phyloP scores from a whole-genome alignment of 2,113 vertebrate species.

The Sinocyclocheilus maitianheensis region DNA sequence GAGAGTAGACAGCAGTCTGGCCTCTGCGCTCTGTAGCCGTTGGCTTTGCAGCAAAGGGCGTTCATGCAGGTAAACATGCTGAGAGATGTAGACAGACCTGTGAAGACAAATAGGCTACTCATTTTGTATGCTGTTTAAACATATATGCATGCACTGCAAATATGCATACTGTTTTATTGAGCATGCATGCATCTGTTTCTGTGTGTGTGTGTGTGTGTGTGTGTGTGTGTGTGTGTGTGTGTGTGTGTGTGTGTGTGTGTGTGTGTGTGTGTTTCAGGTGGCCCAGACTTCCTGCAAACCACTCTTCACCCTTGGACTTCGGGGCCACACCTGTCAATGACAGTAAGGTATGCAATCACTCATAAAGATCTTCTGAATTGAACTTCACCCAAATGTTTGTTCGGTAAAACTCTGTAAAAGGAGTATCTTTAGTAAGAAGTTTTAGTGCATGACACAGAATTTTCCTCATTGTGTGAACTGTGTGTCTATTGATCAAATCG shows the following conservation, averaged over 20 bases:
- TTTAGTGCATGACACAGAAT: not conserved
- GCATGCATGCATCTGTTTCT: too few relatives aligned
- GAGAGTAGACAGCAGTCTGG: slow-evolving; percentile 85
- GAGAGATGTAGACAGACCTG: not conserved
- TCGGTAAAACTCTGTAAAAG: not conserved
- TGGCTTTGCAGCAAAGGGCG: slow-evolving; percentile 84
- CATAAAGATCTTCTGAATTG: not conserved
- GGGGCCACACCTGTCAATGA: slow-evolving; percentile 87
- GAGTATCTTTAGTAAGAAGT: not conserved
- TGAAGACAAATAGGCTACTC: not conserved
- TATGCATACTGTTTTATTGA: too few relatives aligned
- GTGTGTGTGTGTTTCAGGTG: slow-evolving; percentile 61
- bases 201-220: not conserved
- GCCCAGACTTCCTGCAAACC: slow-evolving; percentile 82
- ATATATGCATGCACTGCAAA: not conserved
- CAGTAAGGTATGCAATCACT: slow-evolving; percentile 78
- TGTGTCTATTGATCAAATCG: too few relatives aligned
- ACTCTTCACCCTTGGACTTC: slow-evolving; percentile 80
- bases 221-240: not conserved
- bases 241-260: not conserved
- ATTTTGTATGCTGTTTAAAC: not conserved
- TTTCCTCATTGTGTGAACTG: not conserved
- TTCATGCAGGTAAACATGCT: slow-evolving; percentile 82
- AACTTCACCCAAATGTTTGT: too few relatives aligned
- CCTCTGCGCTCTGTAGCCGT: slow-evolving; percentile 82